Base-by-base conservation (phyloP, 1,140 invertebrate genomes). In the Eufriesea mexicana region DNA sequence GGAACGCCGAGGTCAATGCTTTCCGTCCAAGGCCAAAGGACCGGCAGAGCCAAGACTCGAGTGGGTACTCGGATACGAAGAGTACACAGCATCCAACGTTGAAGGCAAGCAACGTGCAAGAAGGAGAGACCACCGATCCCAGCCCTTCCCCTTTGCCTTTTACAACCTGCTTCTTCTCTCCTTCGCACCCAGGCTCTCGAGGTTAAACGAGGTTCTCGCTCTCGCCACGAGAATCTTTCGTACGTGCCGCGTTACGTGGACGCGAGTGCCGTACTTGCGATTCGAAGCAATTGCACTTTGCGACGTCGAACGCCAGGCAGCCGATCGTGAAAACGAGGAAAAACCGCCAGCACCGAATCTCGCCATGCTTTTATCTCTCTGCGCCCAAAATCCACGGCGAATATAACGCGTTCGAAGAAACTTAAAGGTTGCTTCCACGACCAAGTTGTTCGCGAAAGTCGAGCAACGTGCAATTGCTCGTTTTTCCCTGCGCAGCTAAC, bases 1-100 rank as follows among this genome's bases (percentile, higher is more conserved):
- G 91, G 90, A 92, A 92, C 91, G 92, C 82, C 81, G 92, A 92
- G 92, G 92, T 93, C 92, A 93, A 93, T 90, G 92, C 89, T 92
- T 93, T 89, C 92, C 89, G 88, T 92, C 92, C 91, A 93, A 93
- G 92, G 92, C 91, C 91, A 93, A 92, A 90, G 90, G 89, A 92
- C 90, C 88, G 85, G 80, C 66, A 88, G 81, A 89, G 64, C 67
- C 84, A 78, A 88, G 88, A 79, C 80, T 89, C 87, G 86, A 89
- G 87, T 85, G 87, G 86, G 79, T 88, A 89, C 87, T 88, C 88
- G 82, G 77, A 89, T 83, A 89, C 78, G 84, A 78, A 83, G 89
- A 89, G 88, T 86, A 88, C 82, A 85, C 84, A 80, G 72, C 84
- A 86, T 89, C 86, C 86, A 83, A 79, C 75, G 72, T 86, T 55